Conservation (phyloP, 2,113 vertebrate species). For the Proteles cristata region DNA sequence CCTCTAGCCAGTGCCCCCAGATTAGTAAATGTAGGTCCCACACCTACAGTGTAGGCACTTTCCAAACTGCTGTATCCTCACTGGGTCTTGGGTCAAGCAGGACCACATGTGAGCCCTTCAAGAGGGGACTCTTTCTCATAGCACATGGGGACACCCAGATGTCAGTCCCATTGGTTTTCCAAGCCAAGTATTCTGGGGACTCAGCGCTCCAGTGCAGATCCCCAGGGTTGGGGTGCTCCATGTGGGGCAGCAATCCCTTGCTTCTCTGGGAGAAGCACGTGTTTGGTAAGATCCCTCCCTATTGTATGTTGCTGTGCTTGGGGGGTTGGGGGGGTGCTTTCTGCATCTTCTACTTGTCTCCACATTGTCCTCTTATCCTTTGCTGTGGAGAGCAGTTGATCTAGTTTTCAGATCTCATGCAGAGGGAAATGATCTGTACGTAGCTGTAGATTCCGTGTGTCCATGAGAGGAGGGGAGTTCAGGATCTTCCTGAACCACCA, state of each 20-base stretch:
- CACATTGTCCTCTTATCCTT: neutral
- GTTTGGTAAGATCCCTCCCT: neutral
- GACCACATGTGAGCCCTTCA: neutral
- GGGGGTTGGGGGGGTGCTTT: too few relatives aligned
- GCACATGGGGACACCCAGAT: neutral
- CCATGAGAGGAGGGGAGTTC: neutral
- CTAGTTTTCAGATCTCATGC: neutral
- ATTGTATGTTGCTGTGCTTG: neutral
- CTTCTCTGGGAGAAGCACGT: neutral
- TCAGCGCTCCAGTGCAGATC: neutral
- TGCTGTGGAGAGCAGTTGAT: neutral
- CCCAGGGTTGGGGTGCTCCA: neutral
- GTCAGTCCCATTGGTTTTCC: neutral
- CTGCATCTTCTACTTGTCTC: neutral
- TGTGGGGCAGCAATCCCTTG: neutral
- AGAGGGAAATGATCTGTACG: neutral
- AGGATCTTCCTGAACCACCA: neutral
- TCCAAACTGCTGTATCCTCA: neutral
- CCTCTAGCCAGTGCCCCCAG: neutral
- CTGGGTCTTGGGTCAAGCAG: neutral
- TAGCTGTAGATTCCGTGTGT: neutral
- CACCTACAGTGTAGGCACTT: neutral
- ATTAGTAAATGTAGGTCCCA: neutral
- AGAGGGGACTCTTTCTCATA: neutral
- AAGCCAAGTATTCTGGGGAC: neutral